Evolutionary conservation across 2,797 vertebrate genomes (phyloP), one percentile per base, ranked within the genome.

Genomic region (Cryptoblepharus egeriae): DNA sequence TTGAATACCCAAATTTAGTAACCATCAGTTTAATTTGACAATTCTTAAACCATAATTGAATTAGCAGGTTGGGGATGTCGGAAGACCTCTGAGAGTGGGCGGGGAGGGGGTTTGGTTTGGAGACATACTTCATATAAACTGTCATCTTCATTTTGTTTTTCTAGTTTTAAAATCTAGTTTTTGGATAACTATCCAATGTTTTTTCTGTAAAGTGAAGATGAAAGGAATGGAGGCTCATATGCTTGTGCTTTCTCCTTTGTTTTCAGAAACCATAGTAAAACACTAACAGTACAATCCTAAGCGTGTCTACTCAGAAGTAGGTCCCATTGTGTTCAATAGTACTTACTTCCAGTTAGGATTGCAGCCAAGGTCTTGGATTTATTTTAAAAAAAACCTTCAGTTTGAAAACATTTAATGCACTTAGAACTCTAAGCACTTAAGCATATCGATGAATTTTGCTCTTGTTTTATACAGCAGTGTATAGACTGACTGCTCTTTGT

Each of bases 11-110:
- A n/a, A 52, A 67, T 32, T 81, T 24, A 76, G 80, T 81, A 87
- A 75, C 68, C 52, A 82, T n/a, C 26, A 69, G 80, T 81, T 22
- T 79, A 72, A 7, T 18, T 80, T 87, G 72, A 77, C 81, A 18
- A 83, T 88, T 26, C 77, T n/a, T n/a, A n/a, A n/a, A n/a, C n/a
- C n/a, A n/a, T n/a, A n/a, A n/a, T n/a, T n/a, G n/a, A n/a, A n/a
- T n/a, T n/a, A n/a, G n/a, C n/a, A n/a, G n/a, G n/a, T n/a, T n/a
- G n/a, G n/a, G n/a, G n/a, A n/a, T n/a, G n/a, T n/a, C n/a, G n/a
- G n/a, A n/a, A n/a, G n/a, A n/a, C n/a, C n/a, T n/a, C n/a, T n/a
- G n/a, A n/a, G n/a, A n/a, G n/a, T n/a, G n/a, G n/a, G 45, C 11
- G 9, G 9, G 45, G 45, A 49, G 49, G 52, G 20, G 2, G 35